Percentiles rank a stretch among this genome's conserved stretches.
phyloP scores from a whole-genome alignment of 2,113 vertebrate genomes.

The Montifringilla adamsi region DNA sequence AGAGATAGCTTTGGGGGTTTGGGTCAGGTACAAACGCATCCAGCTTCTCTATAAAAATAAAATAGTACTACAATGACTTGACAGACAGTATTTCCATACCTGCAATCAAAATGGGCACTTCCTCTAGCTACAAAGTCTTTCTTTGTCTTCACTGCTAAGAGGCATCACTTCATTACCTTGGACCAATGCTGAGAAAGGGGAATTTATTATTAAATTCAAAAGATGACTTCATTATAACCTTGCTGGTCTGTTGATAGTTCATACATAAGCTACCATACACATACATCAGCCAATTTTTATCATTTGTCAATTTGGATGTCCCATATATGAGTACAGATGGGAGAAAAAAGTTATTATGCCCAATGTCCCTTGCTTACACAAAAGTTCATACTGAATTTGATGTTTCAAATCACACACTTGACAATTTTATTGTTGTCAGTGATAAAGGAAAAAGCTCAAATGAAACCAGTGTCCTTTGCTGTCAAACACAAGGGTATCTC shows the following conservation, averaged over 20 bases:
- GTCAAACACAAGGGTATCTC: constrained; percentile 76
- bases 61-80: not conserved
- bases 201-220: constrained; percentile 15
- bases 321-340: constrained; percentile 13
- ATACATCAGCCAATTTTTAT: constrained; percentile 16
- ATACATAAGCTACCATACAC: not conserved
- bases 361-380: constrained; percentile 47
- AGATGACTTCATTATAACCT: constrained; percentile 17
- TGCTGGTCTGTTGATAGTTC: not conserved
- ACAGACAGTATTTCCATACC: not conserved
- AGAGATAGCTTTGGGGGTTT: not conserved
- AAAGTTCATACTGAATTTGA: constrained; percentile 66
- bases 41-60: constrained; percentile 10
- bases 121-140: not conserved
- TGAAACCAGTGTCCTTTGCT: constrained; percentile 72
- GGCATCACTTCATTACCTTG: constrained; percentile 3
- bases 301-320: constrained; percentile 8
- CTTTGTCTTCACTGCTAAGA: not conserved
- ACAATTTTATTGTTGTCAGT: constrained; percentile 75
- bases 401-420: constrained; percentile 71
- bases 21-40: not conserved
- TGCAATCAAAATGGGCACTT: not conserved
- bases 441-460: constrained; percentile 66
- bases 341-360: constrained; percentile 49
- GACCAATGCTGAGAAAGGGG: not conserved